Conservation (phyloP, 2,888 invertebrate genomes). For the Ecdyonurus torrentis region DNA sequence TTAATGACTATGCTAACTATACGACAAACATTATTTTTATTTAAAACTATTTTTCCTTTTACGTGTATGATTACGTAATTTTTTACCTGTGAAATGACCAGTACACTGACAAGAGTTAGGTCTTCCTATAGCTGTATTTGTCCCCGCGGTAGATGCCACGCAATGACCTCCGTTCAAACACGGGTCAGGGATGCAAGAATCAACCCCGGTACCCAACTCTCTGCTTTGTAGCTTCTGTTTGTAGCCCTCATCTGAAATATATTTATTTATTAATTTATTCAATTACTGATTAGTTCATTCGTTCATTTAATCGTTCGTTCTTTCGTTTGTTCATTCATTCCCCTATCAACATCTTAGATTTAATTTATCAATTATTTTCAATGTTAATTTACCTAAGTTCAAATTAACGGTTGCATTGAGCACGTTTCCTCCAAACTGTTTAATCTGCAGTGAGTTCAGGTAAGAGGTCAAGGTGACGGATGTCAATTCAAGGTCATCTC, state of each 20-base stretch:
- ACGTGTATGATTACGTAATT: neutral
- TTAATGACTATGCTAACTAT: neutral
- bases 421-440: constrained; percentile 28
- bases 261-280: too few relatives aligned
- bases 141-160: constrained; percentile 29
- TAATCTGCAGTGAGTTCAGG: constrained; percentile 43
- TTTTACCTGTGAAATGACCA: constrained; percentile 53
- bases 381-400: constrained; percentile 30
- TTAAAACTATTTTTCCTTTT: neutral
- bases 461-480: constrained; percentile 44
- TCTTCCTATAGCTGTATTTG: neutral
- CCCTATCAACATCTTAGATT: neutral
- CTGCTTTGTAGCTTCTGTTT: constrained; percentile 34
- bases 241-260: constrained; percentile 40
- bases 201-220: constrained; percentile 23
- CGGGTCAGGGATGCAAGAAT: constrained; percentile 56
- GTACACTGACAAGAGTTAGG: constrained; percentile 46
- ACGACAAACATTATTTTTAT: too few relatives aligned
- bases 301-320: too few relatives aligned
- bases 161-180: constrained; percentile 56
- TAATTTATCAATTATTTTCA: neutral
- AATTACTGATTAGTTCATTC: too few relatives aligned
- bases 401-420: constrained; percentile 45
- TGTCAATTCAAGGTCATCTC: neutral
- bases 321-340: neutral